Conservation (phyloP, 35 echinoderm and acorn worm genomes). For the Heliocidaris erythrogramma region DNA sequence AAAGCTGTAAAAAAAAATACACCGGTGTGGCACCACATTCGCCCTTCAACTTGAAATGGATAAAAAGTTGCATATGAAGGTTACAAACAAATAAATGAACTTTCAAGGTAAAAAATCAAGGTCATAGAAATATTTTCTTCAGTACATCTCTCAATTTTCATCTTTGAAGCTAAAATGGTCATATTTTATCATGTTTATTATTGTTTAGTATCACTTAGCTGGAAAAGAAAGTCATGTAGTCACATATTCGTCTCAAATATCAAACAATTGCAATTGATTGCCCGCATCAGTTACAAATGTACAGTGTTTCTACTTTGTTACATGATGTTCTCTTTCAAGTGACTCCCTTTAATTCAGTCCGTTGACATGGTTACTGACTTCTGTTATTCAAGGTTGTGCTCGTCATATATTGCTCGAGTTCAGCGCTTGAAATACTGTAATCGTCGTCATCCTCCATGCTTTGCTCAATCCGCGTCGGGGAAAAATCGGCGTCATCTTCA, state of each 20-base stretch:
- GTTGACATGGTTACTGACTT: background rate
- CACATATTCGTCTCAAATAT: background rate
- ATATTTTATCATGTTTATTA: background rate
- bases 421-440: slow-evolving; percentile 40
- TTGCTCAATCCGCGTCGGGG: background rate
- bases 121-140: background rate
- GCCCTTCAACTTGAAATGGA: too few relatives aligned
- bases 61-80: too few relatives aligned
- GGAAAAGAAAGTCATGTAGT: too few relatives aligned
- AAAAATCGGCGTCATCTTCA: background rate
- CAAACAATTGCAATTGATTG: background rate
- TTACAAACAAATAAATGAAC: too few relatives aligned
- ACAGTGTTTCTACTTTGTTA: background rate
- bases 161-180: background rate
- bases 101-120: background rate
- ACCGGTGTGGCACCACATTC: too few relatives aligned
- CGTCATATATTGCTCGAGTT: slow-evolving; percentile 22
- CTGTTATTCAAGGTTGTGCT: background rate
- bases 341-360: background rate
- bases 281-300: slow-evolving; percentile 1
- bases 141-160: background rate
- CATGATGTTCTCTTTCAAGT: background rate
- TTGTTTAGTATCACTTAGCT: background rate
- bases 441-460: background rate
- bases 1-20: too few relatives aligned